Evolutionary conservation across 2,888 invertebrate genomes (phyloP), one percentile per base, ranked within the genome.

Genomic region (Andricus curvator): DNA sequence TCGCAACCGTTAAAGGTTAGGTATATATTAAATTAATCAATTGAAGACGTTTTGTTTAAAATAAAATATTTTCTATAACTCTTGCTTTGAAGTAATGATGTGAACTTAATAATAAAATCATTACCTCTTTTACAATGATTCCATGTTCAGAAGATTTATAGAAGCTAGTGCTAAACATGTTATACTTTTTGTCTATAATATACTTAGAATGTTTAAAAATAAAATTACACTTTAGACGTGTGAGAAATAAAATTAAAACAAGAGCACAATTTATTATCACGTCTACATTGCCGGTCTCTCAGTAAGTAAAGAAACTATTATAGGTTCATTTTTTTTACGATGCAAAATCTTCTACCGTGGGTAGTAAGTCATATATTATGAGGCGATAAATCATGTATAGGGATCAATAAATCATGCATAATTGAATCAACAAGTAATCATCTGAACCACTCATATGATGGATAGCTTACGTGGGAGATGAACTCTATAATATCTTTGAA

Each of bases 401-500:
- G 29, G 51, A 29, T 74, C 56, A 33, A 74, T 74, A 74, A 51
- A 74, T 74, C 56, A 74, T 13, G 20, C 33, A 74, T 56, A 74
- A 56, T 74, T 74, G 56, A 74, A 74, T 74, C 74, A 74, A 56
- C 51, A 74, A 74, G 29, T 33, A 51, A 56, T 74, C n/a, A 74
- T 33, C 33, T 74, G 13, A 13, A 29, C 51, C 33, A 74, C 51
- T 29, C 17, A 11, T 17, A 20, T 74, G 56, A 33, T 56, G 29
- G n/a, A 74, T 74, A 17, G 48, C 15, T 25, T 56, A n/a, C n/a
- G 74, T 74, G 51, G 56, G 74, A n/a, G 33, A 37, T 48, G 8
- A 44, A 33, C 9, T 56, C 5, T 11, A 15, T 25, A 17, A 6
- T 25, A 4, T 48, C 17, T 51, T 25, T 5, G 15, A 48, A 70